A percentile compares a stretch with the other conserved stretches of the same genome.
Evolutionary conservation across 2,888 invertebrate species (phyloP).

Genomic region (Taenaris catops): DNA sequence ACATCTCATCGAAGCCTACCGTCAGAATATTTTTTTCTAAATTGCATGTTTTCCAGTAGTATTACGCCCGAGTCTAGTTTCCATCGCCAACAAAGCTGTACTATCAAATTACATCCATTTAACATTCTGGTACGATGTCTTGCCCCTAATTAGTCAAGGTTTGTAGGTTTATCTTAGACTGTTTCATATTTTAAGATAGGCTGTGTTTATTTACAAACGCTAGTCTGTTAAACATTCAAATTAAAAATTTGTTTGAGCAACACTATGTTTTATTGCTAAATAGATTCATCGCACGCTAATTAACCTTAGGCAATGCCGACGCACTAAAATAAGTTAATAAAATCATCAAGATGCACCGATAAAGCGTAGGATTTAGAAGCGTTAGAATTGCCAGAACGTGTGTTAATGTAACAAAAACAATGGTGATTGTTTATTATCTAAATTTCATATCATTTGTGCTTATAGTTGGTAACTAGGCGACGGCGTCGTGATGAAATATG

Average conservation of each 20-base stretch:
- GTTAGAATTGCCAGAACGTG: slow-evolving; percentile 46
- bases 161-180: too few species aligned
- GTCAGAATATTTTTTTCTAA: too few species aligned
- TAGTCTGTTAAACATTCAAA: not conserved
- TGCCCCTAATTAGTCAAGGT: too few species aligned
- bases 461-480: not conserved
- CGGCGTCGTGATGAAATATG: not conserved
- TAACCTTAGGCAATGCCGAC: slow-evolving; percentile 29
- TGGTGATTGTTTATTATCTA: slow-evolving; percentile 33
- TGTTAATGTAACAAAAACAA: slow-evolving; percentile 56
- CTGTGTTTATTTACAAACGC: too few species aligned
- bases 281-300: slow-evolving; percentile 15
- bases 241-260: not conserved
- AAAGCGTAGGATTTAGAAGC: slow-evolving; percentile 36
- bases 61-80: too few species aligned
- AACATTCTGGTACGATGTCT: too few species aligned
- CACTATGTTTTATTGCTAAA: not conserved
- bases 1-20: too few species aligned
- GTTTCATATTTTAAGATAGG: too few species aligned
- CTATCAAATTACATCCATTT: too few species aligned
- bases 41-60: too few species aligned
- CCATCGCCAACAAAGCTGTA: too few species aligned
- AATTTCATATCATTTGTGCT: slow-evolving; percentile 10
- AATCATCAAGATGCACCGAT: slow-evolving; percentile 54
- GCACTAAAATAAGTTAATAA: slow-evolving; percentile 41